Conservation (phyloP, 2,888 invertebrate species). For the Macropis europaea region DNA sequence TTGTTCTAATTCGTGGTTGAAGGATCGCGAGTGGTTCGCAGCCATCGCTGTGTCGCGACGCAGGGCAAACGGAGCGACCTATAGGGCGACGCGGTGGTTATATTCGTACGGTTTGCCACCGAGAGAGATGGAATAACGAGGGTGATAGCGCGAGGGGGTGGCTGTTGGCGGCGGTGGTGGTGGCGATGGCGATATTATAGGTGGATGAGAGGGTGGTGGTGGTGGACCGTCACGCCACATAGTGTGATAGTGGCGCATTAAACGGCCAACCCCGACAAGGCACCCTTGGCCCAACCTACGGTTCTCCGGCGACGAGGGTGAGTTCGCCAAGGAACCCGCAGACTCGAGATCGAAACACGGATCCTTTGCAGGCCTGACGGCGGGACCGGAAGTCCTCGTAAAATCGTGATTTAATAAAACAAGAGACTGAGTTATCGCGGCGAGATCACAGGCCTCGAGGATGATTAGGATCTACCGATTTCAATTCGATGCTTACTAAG, state of each 20-base stretch:
- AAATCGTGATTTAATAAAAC: background rate
- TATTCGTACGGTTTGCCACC: background rate
- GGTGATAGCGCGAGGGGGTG: background rate
- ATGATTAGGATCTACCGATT: no score
- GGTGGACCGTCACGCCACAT: conserved; percentile 68
- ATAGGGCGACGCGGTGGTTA: background rate
- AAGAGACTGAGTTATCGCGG: background rate
- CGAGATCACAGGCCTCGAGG: background rate
- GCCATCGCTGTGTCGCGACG: background rate
- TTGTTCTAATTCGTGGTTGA: no score
- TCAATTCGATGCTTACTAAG: background rate
- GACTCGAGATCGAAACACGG: conserved; percentile 7
- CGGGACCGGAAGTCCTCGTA: background rate
- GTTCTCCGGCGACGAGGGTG: background rate
- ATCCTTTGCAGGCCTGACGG: background rate
- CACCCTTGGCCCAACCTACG: conserved; percentile 47
- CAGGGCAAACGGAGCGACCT: background rate
- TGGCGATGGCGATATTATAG: conserved; percentile 28
- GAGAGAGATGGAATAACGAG: background rate
- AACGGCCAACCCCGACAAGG: conserved; percentile 45
- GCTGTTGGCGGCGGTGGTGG: background rate
- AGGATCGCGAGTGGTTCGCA: no score
- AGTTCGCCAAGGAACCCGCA: background rate
- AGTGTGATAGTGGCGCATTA: conserved; percentile 70
- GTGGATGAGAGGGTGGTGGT: conserved; percentile 23